Percentiles rank a stretch among this genome's conserved stretches.
Conservation (phyloP, 92 coral and sea anemone genomes). For the Paramuricea clavata region DNA sequence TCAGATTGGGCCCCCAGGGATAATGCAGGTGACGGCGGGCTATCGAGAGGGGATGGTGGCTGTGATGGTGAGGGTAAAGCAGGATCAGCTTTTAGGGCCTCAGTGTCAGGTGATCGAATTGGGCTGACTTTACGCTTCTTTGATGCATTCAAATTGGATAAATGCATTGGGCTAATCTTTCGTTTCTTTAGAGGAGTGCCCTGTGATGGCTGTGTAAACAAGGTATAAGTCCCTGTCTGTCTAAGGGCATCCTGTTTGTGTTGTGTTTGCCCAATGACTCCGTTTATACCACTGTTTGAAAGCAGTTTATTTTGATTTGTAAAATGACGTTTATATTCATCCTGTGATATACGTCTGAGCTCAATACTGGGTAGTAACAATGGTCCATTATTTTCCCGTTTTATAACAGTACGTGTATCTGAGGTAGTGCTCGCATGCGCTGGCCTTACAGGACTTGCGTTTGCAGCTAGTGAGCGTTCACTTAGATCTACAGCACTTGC, state of each 20-base stretch:
- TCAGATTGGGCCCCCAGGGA: conserved; percentile 37
- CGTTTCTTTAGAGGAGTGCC: not conserved
- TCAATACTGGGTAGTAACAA: conserved; percentile 14
- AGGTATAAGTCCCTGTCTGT: not conserved
- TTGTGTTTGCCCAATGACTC: not conserved
- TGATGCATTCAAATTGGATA: no score
- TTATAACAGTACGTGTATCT: conserved; percentile 22
- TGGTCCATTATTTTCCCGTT: not conserved
- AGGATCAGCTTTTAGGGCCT: not conserved
- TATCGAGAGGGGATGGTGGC: not conserved
- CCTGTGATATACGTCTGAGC: conserved; percentile 2
- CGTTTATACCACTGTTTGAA: not conserved
- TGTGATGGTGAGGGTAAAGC: not conserved
- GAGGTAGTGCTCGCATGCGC: not conserved
- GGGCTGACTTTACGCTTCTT: conserved; percentile 28
- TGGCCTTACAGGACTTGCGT: not conserved
- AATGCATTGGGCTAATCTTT: not conserved
- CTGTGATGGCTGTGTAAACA: not conserved
- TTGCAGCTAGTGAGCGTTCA: no score
- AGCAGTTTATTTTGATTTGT: not conserved
- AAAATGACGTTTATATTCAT: not conserved
- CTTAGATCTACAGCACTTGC: not conserved
- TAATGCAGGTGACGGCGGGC: conserved; percentile 35
- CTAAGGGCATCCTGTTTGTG: not conserved
- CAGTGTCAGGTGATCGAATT: not conserved